Conservation (phyloP, 2,797 vertebrate species). For the Falco columbarius region DNA sequence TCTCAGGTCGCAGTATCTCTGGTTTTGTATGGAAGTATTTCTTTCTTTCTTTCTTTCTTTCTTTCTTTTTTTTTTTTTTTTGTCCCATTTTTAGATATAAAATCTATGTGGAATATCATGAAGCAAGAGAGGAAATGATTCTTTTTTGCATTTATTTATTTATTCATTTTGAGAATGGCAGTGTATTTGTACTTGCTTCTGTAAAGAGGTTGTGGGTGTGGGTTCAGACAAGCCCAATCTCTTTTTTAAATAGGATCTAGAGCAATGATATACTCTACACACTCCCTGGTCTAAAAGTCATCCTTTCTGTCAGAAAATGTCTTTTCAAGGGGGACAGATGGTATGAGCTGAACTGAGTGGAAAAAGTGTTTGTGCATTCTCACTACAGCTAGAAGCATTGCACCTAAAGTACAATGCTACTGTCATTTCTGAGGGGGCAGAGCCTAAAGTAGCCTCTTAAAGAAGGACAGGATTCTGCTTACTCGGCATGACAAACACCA, state of each 20-base stretch:
- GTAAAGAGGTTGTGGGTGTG: background rate
- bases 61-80: background rate
- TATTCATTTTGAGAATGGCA: background rate
- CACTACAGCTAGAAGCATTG: background rate
- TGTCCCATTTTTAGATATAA: background rate
- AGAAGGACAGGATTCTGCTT: background rate
- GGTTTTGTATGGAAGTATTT: background rate
- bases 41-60: background rate
- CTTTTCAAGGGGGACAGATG: constrained; percentile 54
- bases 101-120: background rate
- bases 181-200: background rate
- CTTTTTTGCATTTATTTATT: background rate
- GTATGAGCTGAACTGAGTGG: constrained; percentile 33
- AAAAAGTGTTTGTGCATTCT: constrained; percentile 34
- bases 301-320: constrained; percentile 8
- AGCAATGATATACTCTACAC: background rate
- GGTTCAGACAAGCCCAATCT: background rate
- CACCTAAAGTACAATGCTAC: background rate
- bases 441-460: background rate
- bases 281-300: background rate
- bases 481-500: background rate
- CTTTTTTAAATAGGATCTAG: constrained; percentile 27
- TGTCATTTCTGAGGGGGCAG: background rate
- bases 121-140: background rate
- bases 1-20: background rate